Evolutionary conservation across 1,140 invertebrate genomes (phyloP).

Genomic region (Mactra quadrangularis): DNA sequence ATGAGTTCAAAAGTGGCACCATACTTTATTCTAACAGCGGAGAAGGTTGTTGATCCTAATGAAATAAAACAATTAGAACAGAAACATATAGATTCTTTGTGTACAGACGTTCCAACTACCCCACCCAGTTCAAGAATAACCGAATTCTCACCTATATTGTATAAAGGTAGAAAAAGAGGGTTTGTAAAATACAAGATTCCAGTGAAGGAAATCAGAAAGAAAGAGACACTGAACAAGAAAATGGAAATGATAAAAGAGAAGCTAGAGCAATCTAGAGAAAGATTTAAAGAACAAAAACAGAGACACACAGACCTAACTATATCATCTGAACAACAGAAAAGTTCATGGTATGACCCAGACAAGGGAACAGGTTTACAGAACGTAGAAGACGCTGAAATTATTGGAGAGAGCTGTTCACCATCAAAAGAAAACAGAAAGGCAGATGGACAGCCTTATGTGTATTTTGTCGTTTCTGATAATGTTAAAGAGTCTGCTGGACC

Average conservation of each 20-base stretch:
- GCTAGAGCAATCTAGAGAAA: slow-evolving; percentile 48
- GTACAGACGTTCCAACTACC: slow-evolving; percentile 4
- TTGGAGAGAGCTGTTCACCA: not conserved
- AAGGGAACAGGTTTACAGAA: not conserved
- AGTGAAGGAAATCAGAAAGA: slow-evolving; percentile 26
- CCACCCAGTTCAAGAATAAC: slow-evolving; percentile 40
- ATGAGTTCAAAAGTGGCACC: slow-evolving; percentile 46
- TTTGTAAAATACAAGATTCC: slow-evolving; percentile 39
- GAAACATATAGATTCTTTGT: not conserved
- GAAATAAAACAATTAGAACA: not conserved
- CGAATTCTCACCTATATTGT: not conserved
- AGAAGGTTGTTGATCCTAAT: slow-evolving; percentile 25
- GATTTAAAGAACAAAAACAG: slow-evolving; percentile 31
- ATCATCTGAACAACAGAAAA: slow-evolving; percentile 9
- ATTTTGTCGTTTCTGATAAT: slow-evolving; percentile 53
- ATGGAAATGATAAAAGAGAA: slow-evolving; percentile 57
- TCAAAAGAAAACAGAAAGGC: not conserved
- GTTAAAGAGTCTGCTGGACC: not conserved
- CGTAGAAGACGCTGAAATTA: not conserved
- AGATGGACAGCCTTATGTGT: slow-evolving; percentile 22
- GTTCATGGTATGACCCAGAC: not conserved
- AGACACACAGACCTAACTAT: slow-evolving; percentile 9
- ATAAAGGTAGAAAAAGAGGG: not conserved
- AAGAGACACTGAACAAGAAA: slow-evolving; percentile 29
- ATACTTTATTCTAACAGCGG: slow-evolving; percentile 53